Conservation (phyloP, 2,797 vertebrate genomes). For the Melanotaenia nigrans region DNA sequence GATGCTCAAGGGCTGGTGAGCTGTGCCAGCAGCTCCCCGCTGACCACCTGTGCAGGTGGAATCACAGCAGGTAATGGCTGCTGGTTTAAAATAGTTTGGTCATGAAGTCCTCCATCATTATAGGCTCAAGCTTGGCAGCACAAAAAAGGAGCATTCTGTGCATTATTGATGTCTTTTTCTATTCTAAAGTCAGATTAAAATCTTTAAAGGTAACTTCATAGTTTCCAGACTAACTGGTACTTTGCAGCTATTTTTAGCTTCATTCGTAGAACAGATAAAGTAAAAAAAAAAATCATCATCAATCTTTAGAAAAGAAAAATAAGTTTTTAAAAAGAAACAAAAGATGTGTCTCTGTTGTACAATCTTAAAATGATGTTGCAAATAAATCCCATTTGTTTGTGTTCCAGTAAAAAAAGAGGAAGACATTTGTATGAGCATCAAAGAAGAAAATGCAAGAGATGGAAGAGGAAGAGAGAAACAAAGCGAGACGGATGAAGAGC, state of each 20-base stretch:
- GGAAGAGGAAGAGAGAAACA: slow-evolving; percentile 41
- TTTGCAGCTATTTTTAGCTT: neutral
- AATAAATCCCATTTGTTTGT: neutral
- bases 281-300: no score
- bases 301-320: no score
- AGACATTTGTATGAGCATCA: slow-evolving; percentile 52
- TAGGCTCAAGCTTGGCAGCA: no score
- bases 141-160: no score
- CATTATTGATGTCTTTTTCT: no score
- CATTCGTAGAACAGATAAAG: neutral
- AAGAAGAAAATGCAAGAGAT: slow-evolving; percentile 67
- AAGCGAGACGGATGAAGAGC: slow-evolving; percentile 51
- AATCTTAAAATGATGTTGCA: neutral
- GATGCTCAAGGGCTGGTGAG: slow-evolving; percentile 30
- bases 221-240: neutral
- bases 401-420: slow-evolving; percentile 66
- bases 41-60: slow-evolving; percentile 1
- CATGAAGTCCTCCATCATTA: neutral
- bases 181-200: no score
- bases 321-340: no score
- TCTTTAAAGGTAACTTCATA: no score
- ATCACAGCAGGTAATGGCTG: slow-evolving; percentile 44
- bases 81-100: neutral
- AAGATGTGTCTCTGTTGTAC: neutral
- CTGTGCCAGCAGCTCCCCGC: slow-evolving; percentile 18